Evolutionary conservation across 1,140 invertebrate genomes (phyloP).

Genomic region (Sycophila sp.): DNA sequence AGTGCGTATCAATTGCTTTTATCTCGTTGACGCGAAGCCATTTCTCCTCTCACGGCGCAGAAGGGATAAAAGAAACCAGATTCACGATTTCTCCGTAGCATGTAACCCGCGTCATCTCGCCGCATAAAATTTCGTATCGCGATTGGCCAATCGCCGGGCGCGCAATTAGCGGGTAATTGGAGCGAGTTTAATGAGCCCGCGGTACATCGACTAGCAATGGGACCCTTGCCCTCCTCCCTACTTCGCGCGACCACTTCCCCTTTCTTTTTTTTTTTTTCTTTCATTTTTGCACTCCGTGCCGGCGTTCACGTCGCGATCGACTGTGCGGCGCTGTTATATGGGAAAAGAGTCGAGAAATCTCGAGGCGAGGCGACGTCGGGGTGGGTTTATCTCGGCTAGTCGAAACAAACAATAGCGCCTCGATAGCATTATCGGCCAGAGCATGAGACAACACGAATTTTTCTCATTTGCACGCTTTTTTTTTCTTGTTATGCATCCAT

Average conservation of each 20-base stretch:
- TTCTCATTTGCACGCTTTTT: not conserved
- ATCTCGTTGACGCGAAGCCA: not conserved
- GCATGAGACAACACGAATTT: not conserved
- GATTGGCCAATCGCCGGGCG: not conserved
- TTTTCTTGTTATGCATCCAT: not conserved
- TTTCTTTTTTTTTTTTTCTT: not conserved
- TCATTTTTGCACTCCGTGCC: too few relatives aligned
- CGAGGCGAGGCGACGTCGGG: too few relatives aligned
- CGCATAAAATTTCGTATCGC: not conserved
- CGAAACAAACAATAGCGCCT: constrained; percentile 45
- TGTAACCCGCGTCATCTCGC: too few relatives aligned
- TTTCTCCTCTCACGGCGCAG: too few relatives aligned
- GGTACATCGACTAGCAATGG: not conserved
- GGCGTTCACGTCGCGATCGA: too few relatives aligned
- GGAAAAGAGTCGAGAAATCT: too few relatives aligned
- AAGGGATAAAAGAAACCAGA: too few relatives aligned
- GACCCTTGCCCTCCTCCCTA: not conserved
- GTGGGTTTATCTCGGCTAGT: constrained; percentile 13
- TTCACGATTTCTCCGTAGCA: too few relatives aligned
- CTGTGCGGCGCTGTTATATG: too few relatives aligned
- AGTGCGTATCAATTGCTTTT: not conserved
- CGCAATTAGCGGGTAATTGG: constrained; percentile 35
- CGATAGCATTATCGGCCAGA: not conserved
- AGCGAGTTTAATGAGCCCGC: constrained; percentile 4
- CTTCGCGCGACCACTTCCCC: not conserved